These are phyloP conservation scores for Leptopilina myrica DNA, from an alignment of 2,888 invertebrate genomes.

Conservation along the genomic window DNA sequence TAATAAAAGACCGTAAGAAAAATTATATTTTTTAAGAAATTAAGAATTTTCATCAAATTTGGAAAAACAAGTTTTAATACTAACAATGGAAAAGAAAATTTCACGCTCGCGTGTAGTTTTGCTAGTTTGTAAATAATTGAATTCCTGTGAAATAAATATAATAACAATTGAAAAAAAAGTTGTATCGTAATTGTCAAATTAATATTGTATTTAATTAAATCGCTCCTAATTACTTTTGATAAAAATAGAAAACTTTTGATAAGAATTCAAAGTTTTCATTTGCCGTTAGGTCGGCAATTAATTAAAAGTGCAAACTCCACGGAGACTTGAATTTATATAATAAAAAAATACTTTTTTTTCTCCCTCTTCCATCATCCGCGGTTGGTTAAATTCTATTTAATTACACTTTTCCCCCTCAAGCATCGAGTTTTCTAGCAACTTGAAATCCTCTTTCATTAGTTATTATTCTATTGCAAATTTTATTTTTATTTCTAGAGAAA, in stretches of 20 bases:
- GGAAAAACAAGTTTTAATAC: no score
- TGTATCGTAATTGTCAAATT: no score
- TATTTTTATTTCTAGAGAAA: neutral
- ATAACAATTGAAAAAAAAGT: no score
- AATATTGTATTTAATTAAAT: no score
- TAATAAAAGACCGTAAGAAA: no score
- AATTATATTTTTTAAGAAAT: no score
- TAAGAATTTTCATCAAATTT: no score
- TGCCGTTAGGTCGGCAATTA: neutral
- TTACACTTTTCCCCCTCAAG: slow-evolving; percentile 17
- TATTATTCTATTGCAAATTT: neutral
- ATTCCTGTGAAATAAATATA: no score
- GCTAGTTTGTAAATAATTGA: no score
- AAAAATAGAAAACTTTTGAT: slow-evolving; percentile 5
- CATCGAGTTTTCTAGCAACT: slow-evolving; percentile 16
- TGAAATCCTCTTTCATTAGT: slow-evolving; percentile 32
- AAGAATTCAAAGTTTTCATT: neutral
- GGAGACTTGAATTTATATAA: slow-evolving; percentile 31
- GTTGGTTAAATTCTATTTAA: slow-evolving; percentile 31
- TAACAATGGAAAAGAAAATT: no score
- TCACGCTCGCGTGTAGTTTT: no score
- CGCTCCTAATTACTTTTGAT: neutral
- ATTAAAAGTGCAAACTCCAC: slow-evolving; percentile 25
- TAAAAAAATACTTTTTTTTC: slow-evolving; percentile 20
- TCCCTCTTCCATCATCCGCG: neutral